Conservation (phyloP, 2,888 invertebrate genomes). For the Nephrotoma guestfalica region DNA sequence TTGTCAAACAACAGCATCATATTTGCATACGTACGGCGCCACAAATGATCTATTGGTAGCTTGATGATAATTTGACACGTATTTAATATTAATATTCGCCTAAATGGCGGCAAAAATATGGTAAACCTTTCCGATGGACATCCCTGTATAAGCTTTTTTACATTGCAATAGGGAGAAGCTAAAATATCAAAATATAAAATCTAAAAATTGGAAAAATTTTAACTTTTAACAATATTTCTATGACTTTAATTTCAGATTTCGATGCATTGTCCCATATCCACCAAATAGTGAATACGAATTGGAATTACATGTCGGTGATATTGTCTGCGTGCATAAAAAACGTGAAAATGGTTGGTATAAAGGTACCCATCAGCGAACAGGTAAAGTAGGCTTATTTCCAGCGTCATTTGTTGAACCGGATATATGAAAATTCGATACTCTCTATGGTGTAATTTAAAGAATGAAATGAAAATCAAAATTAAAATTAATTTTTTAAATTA, state of each 20-base stretch:
- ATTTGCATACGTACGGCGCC: no score
- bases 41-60: no score
- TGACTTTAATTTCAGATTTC: conserved; percentile 40
- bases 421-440: conserved; percentile 15
- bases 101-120: no score
- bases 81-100: no score
- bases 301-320: conserved; percentile 78
- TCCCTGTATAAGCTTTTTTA: no score
- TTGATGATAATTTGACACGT: no score
- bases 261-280: conserved; percentile 87
- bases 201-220: no score
- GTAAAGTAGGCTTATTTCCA: conserved; percentile 86
- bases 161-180: no score
- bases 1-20: no score
- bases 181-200: no score
- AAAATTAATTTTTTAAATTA: background rate
- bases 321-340: conserved; percentile 81
- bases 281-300: conserved; percentile 88
- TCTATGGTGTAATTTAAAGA: conserved; percentile 1
- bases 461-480: background rate
- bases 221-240: no score
- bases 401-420: conserved; percentile 79
- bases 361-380: conserved; percentile 78
- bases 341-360: conserved; percentile 94
- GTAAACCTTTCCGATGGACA: no score